phyloP scores from a whole-genome alignment of 2,113 vertebrate genomes.

The Pogona vitticeps region DNA sequence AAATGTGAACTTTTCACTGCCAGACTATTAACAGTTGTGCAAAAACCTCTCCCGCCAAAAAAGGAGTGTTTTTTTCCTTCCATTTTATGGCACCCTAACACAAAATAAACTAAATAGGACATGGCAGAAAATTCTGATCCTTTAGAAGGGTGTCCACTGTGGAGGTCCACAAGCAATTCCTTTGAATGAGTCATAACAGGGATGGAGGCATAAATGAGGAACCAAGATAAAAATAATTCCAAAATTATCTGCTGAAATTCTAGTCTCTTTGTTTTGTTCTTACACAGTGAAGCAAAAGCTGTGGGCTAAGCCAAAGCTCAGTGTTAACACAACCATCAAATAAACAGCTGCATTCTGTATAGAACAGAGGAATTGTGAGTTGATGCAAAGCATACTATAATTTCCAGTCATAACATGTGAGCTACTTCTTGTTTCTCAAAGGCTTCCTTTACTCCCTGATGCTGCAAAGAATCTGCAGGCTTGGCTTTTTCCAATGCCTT shows the following conservation, averaged over 20 bases:
- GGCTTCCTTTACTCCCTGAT: constrained; percentile 20
- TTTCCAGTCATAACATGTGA: neutral
- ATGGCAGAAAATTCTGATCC: too few species aligned
- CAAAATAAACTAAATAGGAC: neutral
- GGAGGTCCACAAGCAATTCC: neutral
- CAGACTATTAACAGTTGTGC: neutral
- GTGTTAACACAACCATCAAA: neutral
- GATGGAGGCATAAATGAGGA: neutral
- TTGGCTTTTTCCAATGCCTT: constrained; percentile 7
- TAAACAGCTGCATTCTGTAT: neutral
- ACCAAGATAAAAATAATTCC: neutral
- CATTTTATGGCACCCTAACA: neutral
- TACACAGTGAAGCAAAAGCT: neutral
- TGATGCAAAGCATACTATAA: constrained; percentile 5
- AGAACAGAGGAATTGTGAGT: neutral
- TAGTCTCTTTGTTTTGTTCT: neutral
- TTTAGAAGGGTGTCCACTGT: too few species aligned
- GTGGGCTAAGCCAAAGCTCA: neutral
- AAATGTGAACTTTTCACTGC: neutral
- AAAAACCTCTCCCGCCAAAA: neutral
- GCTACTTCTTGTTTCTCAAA: neutral
- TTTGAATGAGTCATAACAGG: neutral
- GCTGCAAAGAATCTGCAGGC: constrained; percentile 9
- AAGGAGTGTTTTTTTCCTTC: too few species aligned
- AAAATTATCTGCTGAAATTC: neutral